Base-by-base conservation (phyloP, 2,113 vertebrate genomes). In the Xyrauchen texanus region DNA sequence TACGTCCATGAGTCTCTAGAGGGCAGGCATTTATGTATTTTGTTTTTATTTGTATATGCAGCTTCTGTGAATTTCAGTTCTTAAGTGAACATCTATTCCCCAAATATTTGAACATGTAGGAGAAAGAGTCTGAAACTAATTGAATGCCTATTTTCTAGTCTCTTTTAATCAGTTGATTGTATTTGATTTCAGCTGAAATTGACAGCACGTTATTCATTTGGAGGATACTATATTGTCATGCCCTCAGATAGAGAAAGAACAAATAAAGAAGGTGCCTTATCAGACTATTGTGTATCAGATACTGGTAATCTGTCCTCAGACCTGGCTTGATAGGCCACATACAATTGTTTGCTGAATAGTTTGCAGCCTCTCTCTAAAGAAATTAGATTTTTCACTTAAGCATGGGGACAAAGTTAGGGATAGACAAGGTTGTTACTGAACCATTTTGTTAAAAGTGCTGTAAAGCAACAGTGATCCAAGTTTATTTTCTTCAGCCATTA, bases 1-100 rank as follows among this genome's bases (percentile, higher is more conserved):
- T 90, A 46, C 82, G 77, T 45, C 47, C 80, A 60, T 64, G 11
- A 45, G 79, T 63, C 89, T 87, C 72, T 83, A 90, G 91, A 85
- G 77, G 88, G 90, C 91, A 90, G 86, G 83, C 83, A 84, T 78
- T 82, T 68, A 77, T 79, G 67, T 72, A 52, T 46, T 51, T 57
- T 34, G 1, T 34, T 34, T 34, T 34, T 71, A 64, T 12, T 86
- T 70, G 81, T 72, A 77, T 68, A 74, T 68, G 15, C 58, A 47
- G 77, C 49, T 70, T 70, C n/a, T 53, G 53, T 66, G 46, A 0
- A 67, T 53, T 8, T 16, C 8, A 16, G 6, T 10, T 8, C 3
- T 15, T 12, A 11, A 8, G 64, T 16, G 44, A 58, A 72, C 46
- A 68, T 2, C 10, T 5, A 44, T 15, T 58, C 7, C 64, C 55